These are phyloP conservation scores for Paralinhomoeus sp. DNA, from an alignment of 2,888 invertebrate species.

Conservation along the genomic window DNA sequence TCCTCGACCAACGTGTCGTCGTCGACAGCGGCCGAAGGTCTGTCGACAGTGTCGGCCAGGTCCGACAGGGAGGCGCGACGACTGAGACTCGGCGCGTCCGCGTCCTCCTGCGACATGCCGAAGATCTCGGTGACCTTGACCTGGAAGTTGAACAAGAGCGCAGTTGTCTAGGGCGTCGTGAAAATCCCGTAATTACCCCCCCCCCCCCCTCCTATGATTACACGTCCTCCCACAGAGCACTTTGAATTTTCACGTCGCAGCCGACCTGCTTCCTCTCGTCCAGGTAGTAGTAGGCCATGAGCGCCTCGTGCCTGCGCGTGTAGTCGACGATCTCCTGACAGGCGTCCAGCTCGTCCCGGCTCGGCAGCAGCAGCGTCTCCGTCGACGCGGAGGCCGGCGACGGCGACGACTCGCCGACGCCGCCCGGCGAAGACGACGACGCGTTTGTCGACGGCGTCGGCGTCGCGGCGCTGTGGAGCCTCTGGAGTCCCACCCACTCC, in stretches of 20 bases:
- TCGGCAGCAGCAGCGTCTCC: no score
- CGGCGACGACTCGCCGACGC: no score
- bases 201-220: no score
- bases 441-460: no score
- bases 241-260: no score
- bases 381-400: no score
- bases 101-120: conserved; percentile 38
- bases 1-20: no score
- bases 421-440: no score
- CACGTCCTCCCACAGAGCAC: conserved; percentile 8
- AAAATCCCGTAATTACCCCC: conserved; percentile 6
- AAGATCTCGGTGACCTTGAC: conserved; percentile 69
- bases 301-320: conserved; percentile 60
- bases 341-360: conserved; percentile 29
- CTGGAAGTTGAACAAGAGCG: conserved; percentile 30
- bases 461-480: conserved; percentile 15
- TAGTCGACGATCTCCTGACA: conserved; percentile 40
- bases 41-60: no score
- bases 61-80: no score
- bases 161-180: conserved; percentile 26
- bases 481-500: background rate
- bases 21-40: no score
- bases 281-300: conserved; percentile 71
- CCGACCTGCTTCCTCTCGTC: conserved; percentile 54
- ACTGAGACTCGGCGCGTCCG: no score